Base-by-base conservation (phyloP, 2,113 vertebrate species). In the Myrmophylax atrothorax region DNA sequence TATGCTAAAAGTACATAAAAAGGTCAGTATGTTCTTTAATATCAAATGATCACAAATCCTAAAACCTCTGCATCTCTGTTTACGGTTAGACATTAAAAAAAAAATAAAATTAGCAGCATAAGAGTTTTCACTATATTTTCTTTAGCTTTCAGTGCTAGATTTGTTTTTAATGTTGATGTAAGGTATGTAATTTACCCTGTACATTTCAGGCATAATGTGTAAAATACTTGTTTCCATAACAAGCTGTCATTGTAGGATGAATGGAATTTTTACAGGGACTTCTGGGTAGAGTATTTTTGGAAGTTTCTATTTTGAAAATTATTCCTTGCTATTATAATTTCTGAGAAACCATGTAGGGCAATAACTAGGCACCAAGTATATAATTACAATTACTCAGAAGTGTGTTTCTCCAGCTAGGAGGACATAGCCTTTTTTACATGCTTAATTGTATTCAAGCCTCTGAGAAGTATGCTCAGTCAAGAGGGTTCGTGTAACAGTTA, bases 251-350 rank as follows among this genome's bases (percentile, higher is more conserved):
- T 79, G 62, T 60, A 82, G 25, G 24, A 84, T 55, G 42, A 93
- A 70, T 72, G 18, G 14, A 24, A 35, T 91, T 84, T 82, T 52
- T 91, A 84, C 35, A 75, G 38, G 22, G 44, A 68, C 63, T 95
- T 91, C 60, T 91, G 53, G 16, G 62, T 52, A 75, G 40, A 5
- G 11, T 66, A 55, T 72, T 84, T 94, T 87, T 72, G 28, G 42
- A 74, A 67, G 24, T 68, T 82, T 84, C 50, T 87, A 67, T 63
- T 95, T 84, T 47, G 33, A n/a, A 90, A 93, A 91, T 83, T 73
- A 85, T 52, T 90, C 87, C 69, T 88, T 73, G 74, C 22, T 83
- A 25, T 89, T 79, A 69, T 22, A 64, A 70, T 75, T 91, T 89
- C 74, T 93, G 52, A 87, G 35, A 93, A 89, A 64, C 1, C 31